Evolutionary conservation across 2,113 vertebrate genomes (phyloP).

Genomic region (Toxostoma redivivum): DNA sequence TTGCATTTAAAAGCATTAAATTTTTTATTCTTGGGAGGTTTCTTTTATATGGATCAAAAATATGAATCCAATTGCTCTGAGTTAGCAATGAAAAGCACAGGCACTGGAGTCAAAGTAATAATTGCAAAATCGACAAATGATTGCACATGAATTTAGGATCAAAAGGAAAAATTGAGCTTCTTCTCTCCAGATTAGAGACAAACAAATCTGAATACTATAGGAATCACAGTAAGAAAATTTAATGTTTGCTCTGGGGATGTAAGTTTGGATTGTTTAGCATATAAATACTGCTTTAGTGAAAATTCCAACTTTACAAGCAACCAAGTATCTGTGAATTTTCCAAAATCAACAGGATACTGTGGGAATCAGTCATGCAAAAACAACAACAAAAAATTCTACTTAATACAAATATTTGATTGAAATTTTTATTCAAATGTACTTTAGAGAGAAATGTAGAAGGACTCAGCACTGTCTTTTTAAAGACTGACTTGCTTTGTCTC

Average conservation of each 20-base stretch:
- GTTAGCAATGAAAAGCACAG: not conserved
- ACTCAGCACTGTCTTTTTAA: not conserved
- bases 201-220: not conserved
- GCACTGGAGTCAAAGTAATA: not conserved
- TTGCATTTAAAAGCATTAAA: not conserved
- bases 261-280: not conserved
- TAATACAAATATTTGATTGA: not conserved
- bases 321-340: not conserved
- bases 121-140: not conserved
- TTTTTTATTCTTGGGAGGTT: not conserved
- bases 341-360: not conserved
- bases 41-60: not conserved
- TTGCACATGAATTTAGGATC: not conserved
- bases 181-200: not conserved
- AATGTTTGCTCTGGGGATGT: not conserved
- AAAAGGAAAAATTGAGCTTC: not conserved
- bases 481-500: not conserved
- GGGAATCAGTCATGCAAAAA: not conserved
- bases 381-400: not conserved
- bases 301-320: not conserved
- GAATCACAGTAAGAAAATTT: not conserved
- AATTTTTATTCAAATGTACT: not conserved
- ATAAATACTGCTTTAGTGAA: not conserved
- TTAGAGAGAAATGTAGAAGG: not conserved
- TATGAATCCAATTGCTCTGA: not conserved